phyloP scores from a whole-genome alignment of 1,140 invertebrate species.

The Drosophila azteca region DNA sequence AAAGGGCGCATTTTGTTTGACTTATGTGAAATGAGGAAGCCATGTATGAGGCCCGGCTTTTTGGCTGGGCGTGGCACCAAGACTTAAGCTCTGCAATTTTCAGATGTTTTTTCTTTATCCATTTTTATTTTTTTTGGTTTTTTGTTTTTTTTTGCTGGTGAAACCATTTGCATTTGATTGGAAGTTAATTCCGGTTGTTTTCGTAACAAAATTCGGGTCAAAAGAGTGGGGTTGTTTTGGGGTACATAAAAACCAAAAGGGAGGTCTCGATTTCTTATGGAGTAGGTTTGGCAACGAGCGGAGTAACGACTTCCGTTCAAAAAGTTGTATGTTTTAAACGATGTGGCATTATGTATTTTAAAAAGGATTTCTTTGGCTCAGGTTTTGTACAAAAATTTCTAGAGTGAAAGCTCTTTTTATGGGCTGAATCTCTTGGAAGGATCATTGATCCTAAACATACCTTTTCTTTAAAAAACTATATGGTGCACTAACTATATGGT shows the following conservation, averaged over 20 bases:
- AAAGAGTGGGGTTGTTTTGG: slow-evolving; percentile 22
- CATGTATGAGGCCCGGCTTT: slow-evolving; percentile 66
- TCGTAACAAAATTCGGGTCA: slow-evolving; percentile 34
- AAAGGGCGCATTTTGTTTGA: slow-evolving; percentile 32
- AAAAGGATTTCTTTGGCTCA: background rate
- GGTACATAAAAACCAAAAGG: slow-evolving; percentile 22
- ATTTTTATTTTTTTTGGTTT: slow-evolving; percentile 9
- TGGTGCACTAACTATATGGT: no score
- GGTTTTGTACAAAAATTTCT: no score
- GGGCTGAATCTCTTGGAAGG: no score
- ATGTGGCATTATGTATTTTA: background rate
- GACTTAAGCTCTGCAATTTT: slow-evolving; percentile 44
- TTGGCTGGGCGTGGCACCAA: slow-evolving; percentile 39
- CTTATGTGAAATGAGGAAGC: slow-evolving; percentile 72
- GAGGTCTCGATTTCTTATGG: background rate
- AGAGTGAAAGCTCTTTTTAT: background rate
- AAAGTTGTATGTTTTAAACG: background rate
- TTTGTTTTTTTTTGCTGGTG: slow-evolving; percentile 11
- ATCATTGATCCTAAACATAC: no score
- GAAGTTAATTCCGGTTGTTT: slow-evolving; percentile 44
- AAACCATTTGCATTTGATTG: slow-evolving; percentile 49
- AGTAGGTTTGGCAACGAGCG: background rate
- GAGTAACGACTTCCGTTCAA: background rate
- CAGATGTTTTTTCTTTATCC: slow-evolving; percentile 19
- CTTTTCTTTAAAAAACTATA: no score